Evolutionary conservation across 64 coral and sea anemone genomes (phyloP).

Genomic region (Catalaphyllia jardinei): DNA sequence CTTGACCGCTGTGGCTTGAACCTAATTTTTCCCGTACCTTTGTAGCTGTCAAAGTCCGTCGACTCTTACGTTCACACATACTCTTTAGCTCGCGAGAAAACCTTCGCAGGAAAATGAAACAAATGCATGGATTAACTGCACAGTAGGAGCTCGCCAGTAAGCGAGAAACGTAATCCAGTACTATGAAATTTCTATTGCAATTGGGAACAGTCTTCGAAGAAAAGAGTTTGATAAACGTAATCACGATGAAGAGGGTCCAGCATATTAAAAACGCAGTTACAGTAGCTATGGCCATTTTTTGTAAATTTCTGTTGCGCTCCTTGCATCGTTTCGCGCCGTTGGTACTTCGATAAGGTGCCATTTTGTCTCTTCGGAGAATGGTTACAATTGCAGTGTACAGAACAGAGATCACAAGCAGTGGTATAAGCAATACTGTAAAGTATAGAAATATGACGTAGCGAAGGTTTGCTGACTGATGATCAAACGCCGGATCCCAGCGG

Average conservation of each 20-base stretch:
- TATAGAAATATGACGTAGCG: background rate
- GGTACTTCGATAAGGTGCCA: background rate
- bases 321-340: background rate
- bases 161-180: background rate
- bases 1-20: background rate
- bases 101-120: background rate
- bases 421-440: background rate
- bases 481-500: background rate
- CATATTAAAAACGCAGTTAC: conserved; percentile 26
- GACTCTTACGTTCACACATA: conserved; percentile 1
- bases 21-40: background rate
- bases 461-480: background rate
- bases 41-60: background rate
- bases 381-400: background rate
- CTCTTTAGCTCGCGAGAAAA: background rate
- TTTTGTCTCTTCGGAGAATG: background rate
- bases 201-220: background rate
- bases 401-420: background rate
- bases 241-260: conserved; percentile 15
- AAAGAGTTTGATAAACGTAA: background rate
- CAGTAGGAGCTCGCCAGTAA: background rate
- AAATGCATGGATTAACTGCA: conserved; percentile 5
- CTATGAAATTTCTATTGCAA: background rate
- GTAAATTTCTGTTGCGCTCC: background rate
- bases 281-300: conserved; percentile 31